Conservation (phyloP, 1,140 invertebrate species). For the Potamilus streckersoni region DNA sequence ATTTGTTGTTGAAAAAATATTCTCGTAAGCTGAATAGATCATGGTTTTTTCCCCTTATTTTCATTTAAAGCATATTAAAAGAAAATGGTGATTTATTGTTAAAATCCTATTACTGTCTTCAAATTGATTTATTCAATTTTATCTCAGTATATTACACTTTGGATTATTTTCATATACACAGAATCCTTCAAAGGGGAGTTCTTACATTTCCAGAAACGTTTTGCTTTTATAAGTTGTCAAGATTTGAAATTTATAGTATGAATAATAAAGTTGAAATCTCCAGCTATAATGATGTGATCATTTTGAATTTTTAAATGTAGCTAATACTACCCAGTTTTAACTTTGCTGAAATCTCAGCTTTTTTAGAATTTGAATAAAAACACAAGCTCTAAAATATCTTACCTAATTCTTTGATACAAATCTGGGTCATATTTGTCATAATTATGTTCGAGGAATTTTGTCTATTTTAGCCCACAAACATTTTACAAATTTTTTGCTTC, state of each 20-base stretch:
- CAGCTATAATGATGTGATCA: conserved; percentile 7
- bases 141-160: not conserved
- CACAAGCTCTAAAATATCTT: too few species aligned
- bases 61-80: conserved; percentile 21
- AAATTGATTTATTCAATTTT: conserved; percentile 8
- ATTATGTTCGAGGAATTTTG: too few species aligned
- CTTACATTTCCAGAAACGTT: conserved; percentile 14
- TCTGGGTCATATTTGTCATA: too few species aligned
- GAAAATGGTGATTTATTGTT: conserved; percentile 13
- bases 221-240: conserved; percentile 9
- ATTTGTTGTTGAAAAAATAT: not conserved
- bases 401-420: too few species aligned
- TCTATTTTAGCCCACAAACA: too few species aligned
- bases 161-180: not conserved
- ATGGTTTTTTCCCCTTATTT: conserved; percentile 23
- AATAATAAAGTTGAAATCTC: conserved; percentile 21
- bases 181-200: conserved; percentile 4
- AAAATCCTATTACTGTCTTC: conserved; percentile 1
- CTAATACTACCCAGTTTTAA: too few species aligned
- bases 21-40: conserved; percentile 5
- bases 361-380: too few species aligned
- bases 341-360: too few species aligned
- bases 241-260: not conserved
- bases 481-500: too few species aligned
- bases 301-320: not conserved